Evolutionary conservation across 2,797 vertebrate genomes (phyloP), one percentile per base, ranked within the genome.

Genomic region (Meriones psammophilus): DNA sequence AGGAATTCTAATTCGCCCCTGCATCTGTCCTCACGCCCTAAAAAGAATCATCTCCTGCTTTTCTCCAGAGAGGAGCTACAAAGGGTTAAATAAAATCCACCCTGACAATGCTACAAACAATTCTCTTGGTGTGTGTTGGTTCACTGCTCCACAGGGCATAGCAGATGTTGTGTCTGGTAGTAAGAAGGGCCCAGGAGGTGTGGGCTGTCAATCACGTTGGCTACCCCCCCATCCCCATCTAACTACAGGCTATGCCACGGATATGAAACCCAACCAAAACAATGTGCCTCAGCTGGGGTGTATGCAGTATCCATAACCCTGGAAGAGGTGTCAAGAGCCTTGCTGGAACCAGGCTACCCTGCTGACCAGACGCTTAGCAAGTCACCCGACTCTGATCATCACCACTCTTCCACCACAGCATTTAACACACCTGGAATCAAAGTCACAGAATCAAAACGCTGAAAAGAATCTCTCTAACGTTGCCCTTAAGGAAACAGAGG

Each of bases 141-240:
- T 99, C 98, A 98, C 98, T 98, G 98, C 98, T 99, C 98, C 98
- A 98, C 98, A 97, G 98, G 98, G 98, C 98, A 98, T 98, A 99
- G 98, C 98, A 99, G 98, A 99, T 99, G 98, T 99, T 99, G 98
- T 98, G 98, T 99, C 98, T 98, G 98, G 98, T 98, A 98, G 98
- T 98, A 98, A 98, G 98, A 98, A 98, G 98, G 98, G 98, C 98
- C 98, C 98, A 98, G 98, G 98, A 99, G 98, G 98, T 99, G 98
- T 98, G 98, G 98, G 97, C 98, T 99, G 98, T 99, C 98, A 99
- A 99, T 99, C 98, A 99, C 97, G 97, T 97, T 98, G 98, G 97
- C 88, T 95, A 93, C 42, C 5, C 42, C 42, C 76, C 54, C 28
- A n/a, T 60, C 8, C 33, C 10, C 12, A 1, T 94, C 98, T 98